Evolutionary conservation across 2,113 vertebrate genomes (phyloP), one percentile per base, ranked within the genome.

Genomic region (Poecile atricapillus): DNA sequence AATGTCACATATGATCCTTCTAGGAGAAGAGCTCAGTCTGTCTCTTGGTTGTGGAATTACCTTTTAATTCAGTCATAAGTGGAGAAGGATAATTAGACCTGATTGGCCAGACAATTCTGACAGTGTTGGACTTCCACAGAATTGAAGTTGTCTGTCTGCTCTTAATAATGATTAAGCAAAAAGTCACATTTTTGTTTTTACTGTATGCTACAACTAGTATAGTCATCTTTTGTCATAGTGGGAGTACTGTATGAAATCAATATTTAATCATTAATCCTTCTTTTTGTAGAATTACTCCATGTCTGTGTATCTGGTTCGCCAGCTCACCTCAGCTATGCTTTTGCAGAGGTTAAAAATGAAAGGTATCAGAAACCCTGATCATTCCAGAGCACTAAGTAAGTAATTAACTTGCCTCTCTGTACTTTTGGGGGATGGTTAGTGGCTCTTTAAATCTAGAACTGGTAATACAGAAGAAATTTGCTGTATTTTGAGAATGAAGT

Each of bases 331-430:
- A 15, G 98, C 99, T 5, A 98, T 99, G 97, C 98, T 99, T 84
- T 94, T 99, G 87, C 99, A 99, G 97, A 99, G 99, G 93, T 98
- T 99, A 87, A 98, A 98, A 97, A 98, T 99, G 98, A 99, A 99
- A 97, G 99, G 99, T 84, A 99, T 99, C 97, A 97, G 99, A 94
- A 99, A 99, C 94, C 98, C 99, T 9, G 99, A 99, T 97, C 99
- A 99, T 98, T 99, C 99, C 95, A 98, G 99, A 98, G 99, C 99
- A 25, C 97, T 99, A 60, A 99, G 99, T 99, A 98, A 98, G 98
- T 98, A 65, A 30, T 76, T 22, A 62, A 68, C 9, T 87, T 84
- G 18, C 43, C 21, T 53, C 5, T 41, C 64, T 90, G 11, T 79
- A 35, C 27, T 44, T 93, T 8, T 11, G 60, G 16, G 35, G 84